phyloP scores from a whole-genome alignment of 2,888 invertebrate species.

The Myopa tessellatipennis region DNA sequence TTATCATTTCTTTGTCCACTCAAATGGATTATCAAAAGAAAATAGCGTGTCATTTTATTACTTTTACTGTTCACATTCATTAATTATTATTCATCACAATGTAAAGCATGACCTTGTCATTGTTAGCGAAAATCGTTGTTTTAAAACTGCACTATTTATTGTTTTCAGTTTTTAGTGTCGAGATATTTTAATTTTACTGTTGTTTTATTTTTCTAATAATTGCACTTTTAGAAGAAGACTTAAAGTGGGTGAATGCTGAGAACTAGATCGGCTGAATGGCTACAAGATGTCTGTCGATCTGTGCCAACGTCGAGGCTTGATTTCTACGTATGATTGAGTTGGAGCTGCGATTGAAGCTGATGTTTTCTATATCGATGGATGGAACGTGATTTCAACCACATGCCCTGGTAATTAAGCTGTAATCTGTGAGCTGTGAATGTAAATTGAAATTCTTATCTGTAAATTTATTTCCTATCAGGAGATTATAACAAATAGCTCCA shows the following conservation, averaged over 20 bases:
- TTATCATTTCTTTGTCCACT: background rate
- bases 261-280: background rate
- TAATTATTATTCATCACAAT: background rate
- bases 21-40: background rate
- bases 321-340: background rate
- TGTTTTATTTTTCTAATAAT: background rate
- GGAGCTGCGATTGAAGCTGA: background rate
- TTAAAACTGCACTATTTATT: too few species aligned
- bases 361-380: background rate
- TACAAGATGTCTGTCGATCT: conserved; percentile 3
- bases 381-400: background rate
- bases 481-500: conserved; percentile 2
- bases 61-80: background rate
- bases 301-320: background rate
- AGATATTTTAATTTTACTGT: background rate
- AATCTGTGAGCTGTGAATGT: background rate
- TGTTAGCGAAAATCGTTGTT: too few species aligned
- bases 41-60: background rate
- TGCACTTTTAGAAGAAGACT: background rate
- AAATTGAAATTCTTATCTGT: conserved; percentile 8
- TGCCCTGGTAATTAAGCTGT: conserved; percentile 1
- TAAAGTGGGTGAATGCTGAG: background rate
- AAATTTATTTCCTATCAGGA: background rate
- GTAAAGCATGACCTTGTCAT: background rate
- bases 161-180: too few species aligned